Percentiles rank a stretch among this genome's conserved stretches.
phyloP scores from a whole-genome alignment of 2,113 vertebrate species.

The Chitala chitala region DNA sequence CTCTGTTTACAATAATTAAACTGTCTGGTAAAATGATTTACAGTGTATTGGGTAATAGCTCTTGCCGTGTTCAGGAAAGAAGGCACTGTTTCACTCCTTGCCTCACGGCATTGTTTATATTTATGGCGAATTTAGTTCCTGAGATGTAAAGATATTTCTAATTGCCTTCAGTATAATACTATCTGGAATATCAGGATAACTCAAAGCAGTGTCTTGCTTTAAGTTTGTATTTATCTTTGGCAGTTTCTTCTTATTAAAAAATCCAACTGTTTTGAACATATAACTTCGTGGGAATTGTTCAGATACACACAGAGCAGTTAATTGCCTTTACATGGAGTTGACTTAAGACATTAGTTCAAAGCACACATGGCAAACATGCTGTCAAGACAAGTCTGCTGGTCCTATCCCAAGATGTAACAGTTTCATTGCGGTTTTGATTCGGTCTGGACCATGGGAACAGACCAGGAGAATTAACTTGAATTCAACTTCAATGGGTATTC shows the following conservation, averaged over 20 bases:
- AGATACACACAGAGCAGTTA: background rate
- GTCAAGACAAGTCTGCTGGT: background rate
- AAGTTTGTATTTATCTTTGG: background rate
- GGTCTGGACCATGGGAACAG: slow-evolving; percentile 6
- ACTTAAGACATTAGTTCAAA: background rate
- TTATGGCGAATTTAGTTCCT: slow-evolving; percentile 42
- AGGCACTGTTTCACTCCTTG: slow-evolving; percentile 23
- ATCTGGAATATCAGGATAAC: slow-evolving; percentile 25
- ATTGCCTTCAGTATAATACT: slow-evolving; percentile 32
- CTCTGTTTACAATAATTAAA: slow-evolving; percentile 69
- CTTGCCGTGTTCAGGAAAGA: slow-evolving; percentile 43
- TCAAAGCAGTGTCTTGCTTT: slow-evolving; percentile 8
- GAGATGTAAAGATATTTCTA: slow-evolving; percentile 33
- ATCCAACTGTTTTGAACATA: background rate
- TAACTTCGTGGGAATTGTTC: background rate
- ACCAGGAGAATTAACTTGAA: slow-evolving; percentile 14
- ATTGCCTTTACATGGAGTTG: background rate
- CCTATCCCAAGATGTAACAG: background rate
- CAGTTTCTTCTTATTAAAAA: slow-evolving; percentile 29
- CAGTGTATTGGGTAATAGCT: slow-evolving; percentile 59
- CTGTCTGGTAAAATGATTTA: slow-evolving; percentile 64
- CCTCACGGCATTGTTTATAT: slow-evolving; percentile 49
- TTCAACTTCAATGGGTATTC: background rate
- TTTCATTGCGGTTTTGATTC: background rate
- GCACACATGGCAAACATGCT: background rate